Percentiles rank a stretch among this genome's conserved stretches.
phyloP scores from a whole-genome alignment of 2,888 invertebrate species.

The Lingula anatina region DNA sequence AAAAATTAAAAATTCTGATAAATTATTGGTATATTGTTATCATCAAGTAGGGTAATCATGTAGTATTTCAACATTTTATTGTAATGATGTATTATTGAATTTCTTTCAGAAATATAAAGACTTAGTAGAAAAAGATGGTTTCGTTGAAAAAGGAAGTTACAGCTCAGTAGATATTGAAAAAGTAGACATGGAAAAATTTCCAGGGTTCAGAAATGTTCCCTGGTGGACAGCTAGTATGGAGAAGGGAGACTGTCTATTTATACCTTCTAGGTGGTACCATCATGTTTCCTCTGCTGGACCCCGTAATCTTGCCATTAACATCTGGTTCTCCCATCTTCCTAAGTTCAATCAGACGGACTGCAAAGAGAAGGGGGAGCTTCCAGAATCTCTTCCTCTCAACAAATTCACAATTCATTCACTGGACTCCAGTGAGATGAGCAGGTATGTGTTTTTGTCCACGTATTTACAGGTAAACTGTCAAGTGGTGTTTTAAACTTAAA shows the following conservation, averaged over 20 bases:
- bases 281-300: conserved; percentile 20
- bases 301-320: conserved; percentile 31
- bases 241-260: conserved; percentile 43
- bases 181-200: conserved; percentile 31
- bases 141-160: conserved; percentile 21
- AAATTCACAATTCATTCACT: conserved; percentile 12
- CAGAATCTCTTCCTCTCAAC: conserved; percentile 7
- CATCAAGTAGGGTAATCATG: no score
- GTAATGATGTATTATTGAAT: no score
- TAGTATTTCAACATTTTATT: no score
- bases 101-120: conserved; percentile 17
- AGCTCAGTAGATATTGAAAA: conserved; percentile 35
- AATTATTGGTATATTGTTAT: no score
- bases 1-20: no score
- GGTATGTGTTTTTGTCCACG: conserved; percentile 10
- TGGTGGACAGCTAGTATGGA: conserved; percentile 27
- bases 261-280: conserved; percentile 37
- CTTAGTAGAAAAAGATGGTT: conserved; percentile 22
- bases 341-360: conserved; percentile 28
- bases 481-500: not conserved
- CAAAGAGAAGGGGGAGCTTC: conserved; percentile 6
- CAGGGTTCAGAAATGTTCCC: conserved; percentile 21
- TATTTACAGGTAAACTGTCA: not conserved
- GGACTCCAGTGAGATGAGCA: conserved; percentile 15
- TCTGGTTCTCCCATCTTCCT: conserved; percentile 29